A percentile compares a stretch with the other conserved stretches of the same genome.
Conservation (phyloP, 2,113 vertebrate species). For the Lagenorhynchus albirostris region DNA sequence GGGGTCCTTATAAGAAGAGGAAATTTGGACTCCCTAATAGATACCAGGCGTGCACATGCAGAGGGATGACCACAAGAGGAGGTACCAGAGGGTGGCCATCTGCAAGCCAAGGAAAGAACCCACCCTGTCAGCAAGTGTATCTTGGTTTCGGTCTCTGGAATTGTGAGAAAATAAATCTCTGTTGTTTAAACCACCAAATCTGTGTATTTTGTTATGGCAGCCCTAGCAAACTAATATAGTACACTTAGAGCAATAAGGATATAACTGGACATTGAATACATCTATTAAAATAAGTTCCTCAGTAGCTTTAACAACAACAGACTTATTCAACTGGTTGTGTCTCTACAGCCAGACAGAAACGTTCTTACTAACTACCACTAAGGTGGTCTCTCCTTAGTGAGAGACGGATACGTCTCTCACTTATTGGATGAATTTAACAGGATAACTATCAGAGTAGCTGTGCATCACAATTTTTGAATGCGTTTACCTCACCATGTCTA, state of each 20-base stretch:
- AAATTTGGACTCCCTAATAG: neutral
- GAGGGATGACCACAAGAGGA: neutral
- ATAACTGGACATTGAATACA: neutral
- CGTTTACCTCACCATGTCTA: neutral
- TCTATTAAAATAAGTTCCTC: neutral
- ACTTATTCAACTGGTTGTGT: neutral
- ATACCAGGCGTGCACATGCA: neutral
- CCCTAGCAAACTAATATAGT: neutral
- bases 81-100: neutral
- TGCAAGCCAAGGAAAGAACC: neutral
- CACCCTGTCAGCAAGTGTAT: fast-evolving
- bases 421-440: neutral
- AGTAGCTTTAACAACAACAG: neutral
- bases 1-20: neutral
- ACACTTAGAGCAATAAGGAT: neutral
- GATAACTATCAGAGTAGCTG: neutral
- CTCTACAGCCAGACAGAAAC: neutral
- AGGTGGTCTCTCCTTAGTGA: neutral
- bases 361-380: neutral
- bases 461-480: neutral
- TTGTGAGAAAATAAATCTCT: neutral
- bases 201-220: neutral
- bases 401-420: no score
- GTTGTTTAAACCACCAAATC: neutral
- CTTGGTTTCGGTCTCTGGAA: neutral